Percentiles rank a stretch among this genome's conserved stretches.
phyloP scores from a whole-genome alignment of 2,113 vertebrate species.

The Euleptes europaea region DNA sequence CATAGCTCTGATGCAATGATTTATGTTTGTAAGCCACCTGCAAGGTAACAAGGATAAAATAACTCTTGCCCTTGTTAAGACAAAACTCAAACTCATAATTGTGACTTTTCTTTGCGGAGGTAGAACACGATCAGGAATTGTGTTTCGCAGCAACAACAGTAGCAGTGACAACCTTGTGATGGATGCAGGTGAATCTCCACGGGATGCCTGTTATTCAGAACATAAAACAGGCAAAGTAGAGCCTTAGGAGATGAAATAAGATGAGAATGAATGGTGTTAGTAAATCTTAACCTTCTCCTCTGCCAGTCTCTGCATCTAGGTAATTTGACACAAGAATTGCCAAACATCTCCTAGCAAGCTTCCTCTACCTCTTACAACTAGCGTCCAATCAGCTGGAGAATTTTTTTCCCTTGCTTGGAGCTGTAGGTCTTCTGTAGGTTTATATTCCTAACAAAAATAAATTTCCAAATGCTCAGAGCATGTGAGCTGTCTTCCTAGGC shows the following conservation, averaged over 20 bases:
- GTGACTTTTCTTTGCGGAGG: not conserved
- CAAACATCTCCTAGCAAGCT: not conserved
- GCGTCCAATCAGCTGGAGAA: not conserved
- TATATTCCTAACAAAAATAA: too few relatives aligned
- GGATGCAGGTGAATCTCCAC: not conserved
- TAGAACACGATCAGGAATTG: slow-evolving; percentile 15
- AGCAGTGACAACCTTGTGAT: not conserved
- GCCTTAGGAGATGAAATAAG: not conserved
- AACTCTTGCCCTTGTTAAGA: slow-evolving; percentile 28
- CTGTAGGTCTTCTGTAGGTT: too few relatives aligned
- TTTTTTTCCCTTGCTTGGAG: not conserved
- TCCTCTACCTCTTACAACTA: not conserved
- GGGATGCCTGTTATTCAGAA: not conserved
- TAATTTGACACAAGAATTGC: not conserved
- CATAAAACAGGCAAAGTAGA: accelerated
- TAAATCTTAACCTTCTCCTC: not conserved
- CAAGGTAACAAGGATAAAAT: slow-evolving; percentile 12
- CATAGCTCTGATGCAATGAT: not conserved
- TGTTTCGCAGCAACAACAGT: not conserved
- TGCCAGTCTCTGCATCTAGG: not conserved
- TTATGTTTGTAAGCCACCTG: not conserved
- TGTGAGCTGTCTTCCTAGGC: not conserved
- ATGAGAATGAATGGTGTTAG: not conserved
- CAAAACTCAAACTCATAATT: slow-evolving; percentile 9
- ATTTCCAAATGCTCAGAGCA: not conserved